A percentile compares a stretch with the other conserved stretches of the same genome.
Conservation (phyloP, 2,797 vertebrate species). For the Micrastur ruficollis region DNA sequence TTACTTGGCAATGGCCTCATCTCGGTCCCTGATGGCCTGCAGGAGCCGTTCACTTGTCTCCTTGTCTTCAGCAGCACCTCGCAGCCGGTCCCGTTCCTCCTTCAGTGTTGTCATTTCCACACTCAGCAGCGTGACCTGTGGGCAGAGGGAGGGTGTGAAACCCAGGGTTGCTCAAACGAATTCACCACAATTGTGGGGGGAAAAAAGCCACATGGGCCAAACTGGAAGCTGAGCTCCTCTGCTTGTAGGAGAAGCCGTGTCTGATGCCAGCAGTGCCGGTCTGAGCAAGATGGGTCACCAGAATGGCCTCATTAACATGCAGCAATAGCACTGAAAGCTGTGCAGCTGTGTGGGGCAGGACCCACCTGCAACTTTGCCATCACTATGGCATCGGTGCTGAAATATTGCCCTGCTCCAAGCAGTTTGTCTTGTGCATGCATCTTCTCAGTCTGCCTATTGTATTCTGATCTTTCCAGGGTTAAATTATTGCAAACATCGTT, state of each 20-base stretch:
- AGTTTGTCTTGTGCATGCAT: not conserved
- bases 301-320: not conserved
- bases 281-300: not conserved
- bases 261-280: not conserved
- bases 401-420: not conserved
- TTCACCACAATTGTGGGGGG: rapidly evolving
- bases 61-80: constrained; percentile 82
- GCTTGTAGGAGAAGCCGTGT: not conserved
- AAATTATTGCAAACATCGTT: not conserved
- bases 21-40: constrained; percentile 92
- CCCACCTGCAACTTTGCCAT: not conserved
- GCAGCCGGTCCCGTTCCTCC: constrained; percentile 87
- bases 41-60: constrained; percentile 88
- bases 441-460: not conserved
- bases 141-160: not conserved
- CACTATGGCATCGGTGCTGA: not conserved
- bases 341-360: not conserved
- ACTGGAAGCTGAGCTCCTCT: not conserved
- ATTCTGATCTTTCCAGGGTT: not conserved
- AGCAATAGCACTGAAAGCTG: not conserved
- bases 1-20: constrained; percentile 96
- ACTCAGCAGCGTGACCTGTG: constrained; percentile 89
- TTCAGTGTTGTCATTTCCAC: constrained; percentile 88
- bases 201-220: rapidly evolving
- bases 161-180: not conserved